Evolutionary conservation across 92 coral and sea anemone species (phyloP), one percentile per base, ranked within the genome.

Genomic region (Metridium senile): DNA sequence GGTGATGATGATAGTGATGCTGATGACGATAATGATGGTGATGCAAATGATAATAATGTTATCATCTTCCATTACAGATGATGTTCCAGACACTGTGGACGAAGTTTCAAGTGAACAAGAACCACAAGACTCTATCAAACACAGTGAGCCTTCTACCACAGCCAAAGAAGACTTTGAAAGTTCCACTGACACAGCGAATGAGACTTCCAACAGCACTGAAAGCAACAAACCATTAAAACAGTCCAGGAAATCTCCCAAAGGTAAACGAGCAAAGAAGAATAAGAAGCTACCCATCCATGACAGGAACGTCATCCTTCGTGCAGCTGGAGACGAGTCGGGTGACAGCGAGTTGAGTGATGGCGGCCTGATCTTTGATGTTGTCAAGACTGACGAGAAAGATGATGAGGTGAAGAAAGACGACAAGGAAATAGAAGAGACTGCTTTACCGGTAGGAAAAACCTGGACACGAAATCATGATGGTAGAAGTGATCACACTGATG

Each of bases 281-380:
- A 81, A 81, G 64, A 74, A 62, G 33, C 56, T 77, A 18, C 62
- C 75, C 31, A 72, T 62, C 17, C 59, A 54, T 54, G 78, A 76
- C 59, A 53, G 86, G 58, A 71, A 68, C 18, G 66, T 64, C 33
- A 68, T 82, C 1, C 82, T 74, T 17, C 30, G 85, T 22, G 84
- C 87, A 0, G 90, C 96, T 3, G 97, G 94, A 4, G 90, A 92
- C 58, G 91, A 92, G 29, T 93, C 93, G 11, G 70, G 58, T 11
- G 96, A 89, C 57, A 91, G 97, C 68, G 93, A 91, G 21, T 46
- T 78, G 70, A 82, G 84, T 64, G 91, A 85, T 62, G 23, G 83
- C 26, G 90, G 83, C 39, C 47, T 78, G 56, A 26, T 66, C 17
- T 30, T 79, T 33, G 84, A 79, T 16, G 52, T 43, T 21, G 65